Evolutionary conservation across 2,888 invertebrate genomes (phyloP).

Genomic region (Cryptosula pallasiana): DNA sequence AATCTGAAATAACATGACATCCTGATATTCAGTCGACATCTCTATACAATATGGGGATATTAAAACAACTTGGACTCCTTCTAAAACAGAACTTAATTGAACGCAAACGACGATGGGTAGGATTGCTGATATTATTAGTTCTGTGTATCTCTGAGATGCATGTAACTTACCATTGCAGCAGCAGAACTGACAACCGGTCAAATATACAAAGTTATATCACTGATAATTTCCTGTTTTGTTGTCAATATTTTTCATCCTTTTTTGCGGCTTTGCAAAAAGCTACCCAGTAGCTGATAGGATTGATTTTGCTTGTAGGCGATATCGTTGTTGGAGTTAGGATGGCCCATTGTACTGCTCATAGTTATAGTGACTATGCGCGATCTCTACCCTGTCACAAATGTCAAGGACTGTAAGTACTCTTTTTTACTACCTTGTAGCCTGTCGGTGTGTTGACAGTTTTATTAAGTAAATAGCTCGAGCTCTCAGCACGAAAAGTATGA

Average conservation of each 20-base stretch:
- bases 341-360: slow-evolving; percentile 41
- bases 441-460: too few species aligned
- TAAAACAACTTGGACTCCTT: slow-evolving; percentile 36
- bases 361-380: slow-evolving; percentile 37
- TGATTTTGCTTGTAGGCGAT: slow-evolving; percentile 41
- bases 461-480: too few species aligned
- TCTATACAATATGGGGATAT: slow-evolving; percentile 34
- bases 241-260: too few species aligned
- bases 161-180: background rate
- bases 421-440: too few species aligned
- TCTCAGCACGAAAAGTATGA: too few species aligned
- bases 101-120: slow-evolving; percentile 38
- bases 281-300: too few species aligned
- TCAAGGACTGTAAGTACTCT: slow-evolving; percentile 41
- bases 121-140: slow-evolving; percentile 26
- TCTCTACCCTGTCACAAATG: slow-evolving; percentile 34
- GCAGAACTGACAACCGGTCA: too few species aligned
- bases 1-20: too few species aligned
- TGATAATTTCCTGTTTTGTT: too few species aligned
- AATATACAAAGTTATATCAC: too few species aligned
- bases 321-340: slow-evolving; percentile 40
- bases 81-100: slow-evolving; percentile 38
- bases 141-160: background rate
- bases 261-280: too few species aligned
- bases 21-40: too few species aligned